Percentiles rank a stretch among this genome's conserved stretches.
These are phyloP conservation scores for Eutrigla gurnardus DNA, from an alignment of 2,797 vertebrate genomes.

Conservation along the genomic window DNA sequence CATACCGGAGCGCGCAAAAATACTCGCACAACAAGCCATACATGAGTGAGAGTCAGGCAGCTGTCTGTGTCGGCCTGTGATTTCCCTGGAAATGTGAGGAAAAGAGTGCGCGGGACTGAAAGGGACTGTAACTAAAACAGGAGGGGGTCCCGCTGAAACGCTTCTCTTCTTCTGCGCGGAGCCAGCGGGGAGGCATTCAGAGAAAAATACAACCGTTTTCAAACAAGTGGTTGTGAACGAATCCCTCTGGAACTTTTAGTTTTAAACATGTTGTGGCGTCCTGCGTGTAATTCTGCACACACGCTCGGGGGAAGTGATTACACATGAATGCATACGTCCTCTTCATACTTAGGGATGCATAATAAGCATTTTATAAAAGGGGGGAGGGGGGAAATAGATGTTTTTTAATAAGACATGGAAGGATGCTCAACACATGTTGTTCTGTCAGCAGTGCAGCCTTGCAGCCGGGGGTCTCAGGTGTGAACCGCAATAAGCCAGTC, in stretches of 20 bases:
- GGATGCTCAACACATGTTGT: not conserved
- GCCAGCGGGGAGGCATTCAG: constrained; percentile 39
- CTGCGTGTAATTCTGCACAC: constrained; percentile 2
- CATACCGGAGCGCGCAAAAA: constrained; percentile 45
- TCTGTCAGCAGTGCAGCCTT: constrained; percentile 15
- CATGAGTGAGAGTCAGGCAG: constrained; percentile 59
- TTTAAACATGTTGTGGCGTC: constrained; percentile 32
- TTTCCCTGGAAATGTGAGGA: constrained; percentile 53
- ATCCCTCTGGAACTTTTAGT: constrained; percentile 37
- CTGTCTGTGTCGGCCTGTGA: constrained; percentile 56
- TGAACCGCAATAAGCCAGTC: constrained; percentile 11
- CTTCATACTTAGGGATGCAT: not conserved
- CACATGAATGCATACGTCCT: constrained; percentile 12
- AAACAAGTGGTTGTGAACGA: constrained; percentile 55
- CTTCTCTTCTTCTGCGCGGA: constrained; percentile 37
- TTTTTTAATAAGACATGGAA: not conserved
- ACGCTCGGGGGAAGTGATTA: constrained; percentile 1
- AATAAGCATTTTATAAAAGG: not conserved
- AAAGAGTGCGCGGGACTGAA: constrained; percentile 42
- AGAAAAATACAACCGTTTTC: constrained; percentile 52
- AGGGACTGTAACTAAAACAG: constrained; percentile 58
- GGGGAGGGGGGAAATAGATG: not conserved
- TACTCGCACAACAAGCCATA: constrained; percentile 32
- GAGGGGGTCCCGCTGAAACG: constrained; percentile 56
- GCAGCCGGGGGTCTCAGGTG: constrained; percentile 1